A percentile compares a stretch with the other conserved stretches of the same genome.
These are phyloP conservation scores for Plecturocebus donacophilus DNA, from an alignment of 2,113 vertebrate genomes.

Conservation along the genomic window DNA sequence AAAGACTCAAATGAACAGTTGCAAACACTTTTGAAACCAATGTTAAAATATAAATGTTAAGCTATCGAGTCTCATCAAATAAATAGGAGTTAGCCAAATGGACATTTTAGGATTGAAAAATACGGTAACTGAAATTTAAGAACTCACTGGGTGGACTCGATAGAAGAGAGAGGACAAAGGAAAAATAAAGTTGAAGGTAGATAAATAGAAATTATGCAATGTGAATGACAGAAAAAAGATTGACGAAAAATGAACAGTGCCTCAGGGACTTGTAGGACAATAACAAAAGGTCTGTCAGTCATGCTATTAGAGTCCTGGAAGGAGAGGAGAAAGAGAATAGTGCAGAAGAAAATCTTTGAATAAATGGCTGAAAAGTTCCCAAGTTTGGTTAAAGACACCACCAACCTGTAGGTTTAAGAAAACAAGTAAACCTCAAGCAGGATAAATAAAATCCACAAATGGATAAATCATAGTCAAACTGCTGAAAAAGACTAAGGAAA, in stretches of 20 bases:
- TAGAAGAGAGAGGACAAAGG: neutral
- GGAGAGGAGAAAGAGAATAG: neutral
- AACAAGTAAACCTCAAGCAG: neutral
- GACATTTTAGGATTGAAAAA: neutral
- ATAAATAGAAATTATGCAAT: neutral
- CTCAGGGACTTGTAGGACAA: neutral
- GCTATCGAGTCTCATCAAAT: neutral
- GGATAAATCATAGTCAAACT: neutral
- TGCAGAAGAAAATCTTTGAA: neutral
- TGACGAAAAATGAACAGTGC: neutral
- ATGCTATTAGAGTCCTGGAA: neutral
- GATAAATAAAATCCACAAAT: neutral
- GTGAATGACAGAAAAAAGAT: neutral
- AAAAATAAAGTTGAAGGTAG: neutral
- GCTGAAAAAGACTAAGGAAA: neutral
- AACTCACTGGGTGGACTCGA: neutral
- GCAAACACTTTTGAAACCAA: neutral
- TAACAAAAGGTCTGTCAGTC: neutral
- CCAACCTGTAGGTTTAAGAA: neutral
- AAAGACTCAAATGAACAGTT: constrained; percentile 14
- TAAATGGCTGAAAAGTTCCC: neutral
- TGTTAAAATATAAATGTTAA: constrained; percentile 23
- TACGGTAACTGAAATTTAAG: neutral
- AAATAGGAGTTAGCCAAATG: neutral
- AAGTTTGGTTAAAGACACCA: neutral